These are phyloP conservation scores for Neodiprion fabricii DNA, from an alignment of 1,140 invertebrate species.

Conservation along the genomic window DNA sequence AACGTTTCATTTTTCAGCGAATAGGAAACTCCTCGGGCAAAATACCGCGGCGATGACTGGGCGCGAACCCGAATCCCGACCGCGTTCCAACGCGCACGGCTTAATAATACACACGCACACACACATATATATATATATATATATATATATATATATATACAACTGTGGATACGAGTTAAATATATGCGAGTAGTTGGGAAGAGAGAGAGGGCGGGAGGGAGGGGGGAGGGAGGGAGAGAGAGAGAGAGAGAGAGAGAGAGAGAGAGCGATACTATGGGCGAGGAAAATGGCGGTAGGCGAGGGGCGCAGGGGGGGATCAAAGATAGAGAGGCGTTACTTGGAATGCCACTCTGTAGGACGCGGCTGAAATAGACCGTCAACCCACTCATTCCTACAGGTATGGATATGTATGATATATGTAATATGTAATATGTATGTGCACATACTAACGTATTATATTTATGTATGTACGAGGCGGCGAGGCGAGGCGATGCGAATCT, in stretches of 20 bases:
- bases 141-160: too few species aligned
- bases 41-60: background rate
- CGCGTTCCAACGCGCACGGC: too few species aligned
- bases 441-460: background rate
- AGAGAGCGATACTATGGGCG: background rate
- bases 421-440: background rate
- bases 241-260: background rate
- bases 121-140: too few species aligned
- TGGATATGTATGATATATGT: too few species aligned
- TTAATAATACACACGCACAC: too few species aligned
- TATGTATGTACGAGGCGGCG: too few species aligned
- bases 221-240: background rate
- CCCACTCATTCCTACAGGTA: too few species aligned
- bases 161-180: too few species aligned
- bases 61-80: too few species aligned
- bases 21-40: background rate
- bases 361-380: background rate
- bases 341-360: slow-evolving; percentile 1
- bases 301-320: background rate
- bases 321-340: slow-evolving; percentile 2
- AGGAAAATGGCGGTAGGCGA: background rate
- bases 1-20: background rate
- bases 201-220: background rate
- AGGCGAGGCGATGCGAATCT: too few species aligned
- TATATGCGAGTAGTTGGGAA: too few species aligned